Evolutionary conservation across 2,888 invertebrate species (phyloP).

Genomic region (Prosapia bicincta): DNA sequence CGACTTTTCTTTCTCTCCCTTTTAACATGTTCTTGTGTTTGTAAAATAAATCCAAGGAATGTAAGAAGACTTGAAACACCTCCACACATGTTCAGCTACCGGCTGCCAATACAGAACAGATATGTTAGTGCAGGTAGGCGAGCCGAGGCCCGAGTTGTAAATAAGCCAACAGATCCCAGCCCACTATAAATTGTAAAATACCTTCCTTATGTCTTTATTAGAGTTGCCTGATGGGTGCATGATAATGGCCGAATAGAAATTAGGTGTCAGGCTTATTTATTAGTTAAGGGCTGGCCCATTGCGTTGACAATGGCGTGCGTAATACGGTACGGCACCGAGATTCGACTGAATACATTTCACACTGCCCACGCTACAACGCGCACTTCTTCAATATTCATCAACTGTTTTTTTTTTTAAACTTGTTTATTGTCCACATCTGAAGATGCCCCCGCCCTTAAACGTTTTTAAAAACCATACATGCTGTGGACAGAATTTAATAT

Average conservation of each 20-base stretch:
- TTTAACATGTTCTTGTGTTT: background rate
- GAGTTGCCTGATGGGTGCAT: background rate
- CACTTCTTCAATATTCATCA: no score
- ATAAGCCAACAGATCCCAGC: background rate
- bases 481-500: no score
- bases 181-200: conserved; percentile 2
- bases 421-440: no score
- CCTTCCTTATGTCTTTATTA: conserved; percentile 2
- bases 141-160: background rate
- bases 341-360: background rate
- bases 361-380: background rate
- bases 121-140: background rate
- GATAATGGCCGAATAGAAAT: background rate
- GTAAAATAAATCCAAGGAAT: background rate
- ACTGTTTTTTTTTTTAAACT: no score
- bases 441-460: no score
- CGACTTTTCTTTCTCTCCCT: background rate
- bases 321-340: background rate
- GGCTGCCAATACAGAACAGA: background rate
- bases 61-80: background rate
- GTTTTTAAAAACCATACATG: no score
- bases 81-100: background rate
- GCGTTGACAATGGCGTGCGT: background rate
- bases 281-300: background rate
- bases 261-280: background rate